phyloP scores from a whole-genome alignment of 2,797 vertebrate genomes.

The Otolemur crassicaudatus region DNA sequence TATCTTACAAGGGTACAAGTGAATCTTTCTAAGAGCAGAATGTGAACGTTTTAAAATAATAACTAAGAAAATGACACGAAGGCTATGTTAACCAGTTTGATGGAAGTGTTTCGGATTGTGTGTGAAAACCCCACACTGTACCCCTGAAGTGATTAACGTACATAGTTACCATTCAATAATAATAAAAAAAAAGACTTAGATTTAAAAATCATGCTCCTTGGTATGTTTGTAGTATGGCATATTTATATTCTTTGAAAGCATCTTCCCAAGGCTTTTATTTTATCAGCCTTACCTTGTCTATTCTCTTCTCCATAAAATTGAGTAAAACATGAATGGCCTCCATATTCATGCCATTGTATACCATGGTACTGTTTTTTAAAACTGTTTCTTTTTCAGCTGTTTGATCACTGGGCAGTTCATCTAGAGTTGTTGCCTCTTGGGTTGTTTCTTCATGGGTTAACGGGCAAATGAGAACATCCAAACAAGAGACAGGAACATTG shows the following conservation, averaged over 20 bases:
- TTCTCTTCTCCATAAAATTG: constrained; percentile 98
- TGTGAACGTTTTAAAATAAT: too few relatives aligned
- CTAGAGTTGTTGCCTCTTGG: constrained; percentile 84
- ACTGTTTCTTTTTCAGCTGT: constrained; percentile 90
- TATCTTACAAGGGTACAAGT: too few relatives aligned
- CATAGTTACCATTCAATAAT: too few relatives aligned
- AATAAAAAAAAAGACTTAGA: not conserved
- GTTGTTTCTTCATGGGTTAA: constrained; percentile 91
- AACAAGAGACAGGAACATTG: constrained; percentile 96
- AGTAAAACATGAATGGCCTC: constrained; percentile 93
- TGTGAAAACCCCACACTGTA: too few relatives aligned
- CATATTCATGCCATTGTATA: constrained; percentile 96
- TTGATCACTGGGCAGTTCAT: constrained; percentile 82
- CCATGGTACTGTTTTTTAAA: constrained; percentile 83
- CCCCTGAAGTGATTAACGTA: too few relatives aligned
- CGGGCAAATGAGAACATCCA: constrained; percentile 95
- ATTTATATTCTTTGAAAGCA: not conserved
- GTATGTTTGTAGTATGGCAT: not conserved
- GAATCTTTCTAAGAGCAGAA: too few relatives aligned
- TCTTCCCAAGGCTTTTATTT: not conserved
- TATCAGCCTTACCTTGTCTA: constrained; percentile 94
- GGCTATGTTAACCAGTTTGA: too few relatives aligned
- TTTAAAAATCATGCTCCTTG: not conserved
- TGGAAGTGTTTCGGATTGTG: too few relatives aligned
- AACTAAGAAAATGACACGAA: too few relatives aligned